Conservation (phyloP, 2,888 invertebrate genomes). For the Hanleya hanleyi region DNA sequence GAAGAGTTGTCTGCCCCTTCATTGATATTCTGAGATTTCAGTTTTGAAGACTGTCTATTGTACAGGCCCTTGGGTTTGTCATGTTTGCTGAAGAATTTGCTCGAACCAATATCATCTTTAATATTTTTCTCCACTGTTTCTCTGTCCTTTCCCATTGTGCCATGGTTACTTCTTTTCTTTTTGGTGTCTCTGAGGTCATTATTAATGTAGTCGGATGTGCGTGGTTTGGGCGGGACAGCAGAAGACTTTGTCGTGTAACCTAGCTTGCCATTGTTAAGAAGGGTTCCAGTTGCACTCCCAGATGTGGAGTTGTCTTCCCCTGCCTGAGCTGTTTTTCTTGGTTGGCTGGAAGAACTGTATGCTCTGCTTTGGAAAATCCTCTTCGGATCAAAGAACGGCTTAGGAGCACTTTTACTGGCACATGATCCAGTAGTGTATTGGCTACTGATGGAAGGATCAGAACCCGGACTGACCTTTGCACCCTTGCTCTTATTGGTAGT, state of each 20-base stretch:
- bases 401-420: too few species aligned
- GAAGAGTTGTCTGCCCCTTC: background rate
- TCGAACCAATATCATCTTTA: background rate
- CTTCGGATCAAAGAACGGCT: constrained; percentile 61
- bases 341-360: background rate
- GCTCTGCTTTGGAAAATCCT: constrained; percentile 58
- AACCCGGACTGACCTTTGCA: too few species aligned
- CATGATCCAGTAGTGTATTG: too few species aligned
- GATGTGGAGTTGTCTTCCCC: background rate
- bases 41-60: background rate
- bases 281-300: constrained; percentile 27
- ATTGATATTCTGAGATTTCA: background rate
- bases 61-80: background rate
- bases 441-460: too few species aligned
- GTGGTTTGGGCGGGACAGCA: constrained; percentile 46
- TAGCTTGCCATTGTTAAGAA: constrained; percentile 67
- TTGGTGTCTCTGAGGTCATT: constrained; percentile 62
- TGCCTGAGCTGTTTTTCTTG: background rate
- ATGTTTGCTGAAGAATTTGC: background rate
- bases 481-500: too few species aligned
- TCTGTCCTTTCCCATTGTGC: background rate
- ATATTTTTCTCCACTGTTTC: background rate
- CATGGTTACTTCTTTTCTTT: constrained; percentile 32
- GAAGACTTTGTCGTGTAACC: constrained; percentile 45
- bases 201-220: constrained; percentile 67